Base-by-base conservation (phyloP, 2,113 vertebrate genomes). In the Romanogobio albipinnatus region DNA sequence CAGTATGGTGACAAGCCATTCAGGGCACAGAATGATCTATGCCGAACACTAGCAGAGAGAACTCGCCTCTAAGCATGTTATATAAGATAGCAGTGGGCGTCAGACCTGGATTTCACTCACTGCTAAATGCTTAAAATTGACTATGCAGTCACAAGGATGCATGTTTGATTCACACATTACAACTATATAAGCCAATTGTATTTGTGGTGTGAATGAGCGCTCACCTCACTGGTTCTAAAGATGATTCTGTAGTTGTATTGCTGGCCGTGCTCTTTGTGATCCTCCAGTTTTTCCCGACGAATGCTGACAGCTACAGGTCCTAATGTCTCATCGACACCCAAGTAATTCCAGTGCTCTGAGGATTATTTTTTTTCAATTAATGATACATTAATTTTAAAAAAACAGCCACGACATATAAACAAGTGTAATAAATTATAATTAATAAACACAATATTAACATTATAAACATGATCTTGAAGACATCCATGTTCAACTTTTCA, bases 291-390 rank as follows among this genome's bases (percentile, higher is more conserved):
- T 90, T 99, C 98, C 88, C 97, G 96, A 90, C 98, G 95, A 85
- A 99, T 95, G 91, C 98, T 99, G 87, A 99, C 96, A 81, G 98
- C 98, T 86, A 99, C 97, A 0, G 98, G 98, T 68, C 98, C 98
- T 73, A 99, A 93, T 85, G 96, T 99, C 87, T 99, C 98, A 91
- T 99, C 98, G 26, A 97, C 96, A 9, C 98, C 98, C 91, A 99
- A 96, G 91, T 99, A 99, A 93, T 99, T 99, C 97, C 97, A 99
- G 93, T 99, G 97, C 92, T 99, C 97, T 99, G 93, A 78, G 56
- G 56, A 66, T 47, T 43, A 39, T 62, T 17, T 29, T 39, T 39
- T 24, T 78, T 45, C 11, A 62, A 45, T 79, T 5, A 79, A 79
- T 62, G n/a, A 62, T 62, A 29, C 1, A 45, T 47, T 47, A 2